Base-by-base conservation (phyloP, 2,888 invertebrate genomes). In the Philhelius pedissequus region DNA sequence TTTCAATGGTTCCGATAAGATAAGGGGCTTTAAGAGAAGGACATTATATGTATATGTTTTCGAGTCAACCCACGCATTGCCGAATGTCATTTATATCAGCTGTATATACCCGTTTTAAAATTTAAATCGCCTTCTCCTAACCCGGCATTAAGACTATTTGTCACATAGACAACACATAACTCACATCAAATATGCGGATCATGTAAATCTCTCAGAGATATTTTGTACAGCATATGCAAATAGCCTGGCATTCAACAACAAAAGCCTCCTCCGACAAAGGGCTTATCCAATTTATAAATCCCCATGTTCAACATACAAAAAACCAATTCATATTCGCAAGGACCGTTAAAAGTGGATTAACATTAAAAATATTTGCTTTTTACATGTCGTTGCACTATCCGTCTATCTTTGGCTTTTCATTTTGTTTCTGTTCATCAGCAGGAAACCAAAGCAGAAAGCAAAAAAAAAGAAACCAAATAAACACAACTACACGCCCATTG, bases 321-420 rank as follows among this genome's bases (percentile, higher is more conserved):
- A 69, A 56, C 69, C 74, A 69, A 70, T 75, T 75, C 74, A 75
- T 79, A 62, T 60, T 66, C 71, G 66, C 58, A 48, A 48, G 75
- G 30, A 15, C 75, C 54, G 58, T 60, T 76, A 58, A 84, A 76
- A 45, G 62, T 54, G 66, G 80, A 80, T 80, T 75, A 71, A 68
- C 80, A 75, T 71, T 71, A 66, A 84, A 82, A 79, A 79, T 81
- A 71, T 82, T 76, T 71, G 58, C 66, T 80, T 80, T 79, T 84
- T 48, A 58, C 71, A 80, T 76, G 70, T 68, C 80, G 79, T 60
- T 58, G 75, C 43, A 54, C 71, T 74, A 79, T 79, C 70, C 74
- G 70, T 83, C 79, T 70, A 66, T 79, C 58, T 70, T n/a, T 64
- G 70, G 40, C 25, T 69, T 74, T 83, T 70, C 74, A 62, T 68